Conservation (phyloP, 30 jellyfish, hydroid and myxozoan genomes). For the Chrysaora quinquecirrha region DNA sequence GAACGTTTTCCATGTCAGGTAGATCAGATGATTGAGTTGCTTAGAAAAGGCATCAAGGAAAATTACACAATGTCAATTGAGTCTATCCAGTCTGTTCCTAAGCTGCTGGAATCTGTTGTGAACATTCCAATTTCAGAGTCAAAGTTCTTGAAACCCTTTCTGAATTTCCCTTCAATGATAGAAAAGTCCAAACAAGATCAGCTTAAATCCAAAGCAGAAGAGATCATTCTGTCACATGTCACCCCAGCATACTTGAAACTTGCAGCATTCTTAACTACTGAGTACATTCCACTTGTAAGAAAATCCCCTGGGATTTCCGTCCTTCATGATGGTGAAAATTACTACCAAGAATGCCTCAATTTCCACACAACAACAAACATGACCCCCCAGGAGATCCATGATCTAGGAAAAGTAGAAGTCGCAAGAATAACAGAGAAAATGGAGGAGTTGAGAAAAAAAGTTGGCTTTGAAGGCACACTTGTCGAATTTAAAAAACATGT, state of each 20-base stretch:
- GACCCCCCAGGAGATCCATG: conserved; percentile 78
- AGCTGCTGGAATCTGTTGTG: conserved; percentile 22
- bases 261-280: conserved; percentile 28
- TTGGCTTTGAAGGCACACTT: conserved; percentile 71
- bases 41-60: conserved; percentile 50
- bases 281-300: conserved; percentile 67
- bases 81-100: conserved; percentile 70
- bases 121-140: conserved; percentile 50
- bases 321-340: conserved; percentile 71
- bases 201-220: conserved; percentile 40
- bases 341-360: conserved; percentile 78
- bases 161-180: conserved; percentile 35
- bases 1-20: conserved; percentile 73
- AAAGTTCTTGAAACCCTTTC: conserved; percentile 61
- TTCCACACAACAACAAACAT: conserved; percentile 87
- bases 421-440: conserved; percentile 69
- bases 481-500: conserved; percentile 51
- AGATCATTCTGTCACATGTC: conserved; percentile 28
- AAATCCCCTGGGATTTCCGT: conserved; percentile 45
- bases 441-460: conserved; percentile 51
- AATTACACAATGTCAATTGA: conserved; percentile 62
- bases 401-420: conserved; percentile 78
- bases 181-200: conserved; percentile 21
- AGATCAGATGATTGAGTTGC: conserved; percentile 54
- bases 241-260: conserved; percentile 47